Percentiles rank a stretch among this genome's conserved stretches.
Conservation (phyloP, 2,113 vertebrate genomes). For the Lontra canadensis region DNA sequence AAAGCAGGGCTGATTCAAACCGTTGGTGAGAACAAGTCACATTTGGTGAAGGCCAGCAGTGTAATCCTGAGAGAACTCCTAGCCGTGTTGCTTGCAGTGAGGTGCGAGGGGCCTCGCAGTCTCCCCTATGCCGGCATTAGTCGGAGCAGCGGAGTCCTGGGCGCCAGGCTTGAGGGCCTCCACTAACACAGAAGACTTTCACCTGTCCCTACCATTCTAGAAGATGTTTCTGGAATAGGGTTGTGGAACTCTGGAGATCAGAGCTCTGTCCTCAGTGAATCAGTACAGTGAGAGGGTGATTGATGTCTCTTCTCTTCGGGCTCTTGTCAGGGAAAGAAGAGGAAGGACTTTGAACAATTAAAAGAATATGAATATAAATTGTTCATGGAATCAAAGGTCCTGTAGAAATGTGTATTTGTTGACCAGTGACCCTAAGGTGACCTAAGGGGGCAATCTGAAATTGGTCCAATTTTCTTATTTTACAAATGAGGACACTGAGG, state of each 20-base stretch:
- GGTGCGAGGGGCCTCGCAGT: not conserved
- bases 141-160: not conserved
- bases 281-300: not conserved
- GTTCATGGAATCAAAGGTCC: not conserved
- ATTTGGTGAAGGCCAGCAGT: not conserved
- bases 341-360: not conserved
- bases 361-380: not conserved
- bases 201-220: accelerated
- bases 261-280: not conserved
- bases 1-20: not conserved
- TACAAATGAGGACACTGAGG: not conserved
- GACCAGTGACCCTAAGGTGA: not conserved
- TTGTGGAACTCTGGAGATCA: accelerated
- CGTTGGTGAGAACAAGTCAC: not conserved
- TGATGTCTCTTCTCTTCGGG: not conserved
- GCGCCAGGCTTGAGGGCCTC: not conserved
- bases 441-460: not conserved
- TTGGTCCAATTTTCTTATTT: not conserved
- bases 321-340: not conserved
- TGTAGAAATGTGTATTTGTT: not conserved
- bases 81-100: not conserved
- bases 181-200: not conserved
- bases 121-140: not conserved
- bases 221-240: too few relatives aligned
- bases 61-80: not conserved